Evolutionary conservation across 35 echinoderm and acorn worm species (phyloP).

Genomic region (Apostichopus japonicus): DNA sequence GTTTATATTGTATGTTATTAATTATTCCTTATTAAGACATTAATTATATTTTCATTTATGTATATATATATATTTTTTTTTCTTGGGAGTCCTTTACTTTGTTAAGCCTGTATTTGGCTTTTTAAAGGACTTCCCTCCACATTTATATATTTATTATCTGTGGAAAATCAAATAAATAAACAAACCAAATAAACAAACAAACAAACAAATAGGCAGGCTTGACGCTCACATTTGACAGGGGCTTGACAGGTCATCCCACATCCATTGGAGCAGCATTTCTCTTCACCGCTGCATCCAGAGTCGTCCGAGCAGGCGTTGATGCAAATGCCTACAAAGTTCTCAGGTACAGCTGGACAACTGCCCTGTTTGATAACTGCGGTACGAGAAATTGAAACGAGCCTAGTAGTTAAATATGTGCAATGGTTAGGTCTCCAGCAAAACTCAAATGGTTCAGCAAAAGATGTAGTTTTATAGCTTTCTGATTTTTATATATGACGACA

Average conservation of each 20-base stretch:
- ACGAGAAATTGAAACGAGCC: neutral
- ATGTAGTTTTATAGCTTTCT: neutral
- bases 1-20: too few species aligned
- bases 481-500: neutral
- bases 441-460: neutral
- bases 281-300: slow-evolving; percentile 56
- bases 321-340: slow-evolving; percentile 51
- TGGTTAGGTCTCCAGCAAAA: neutral
- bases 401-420: neutral
- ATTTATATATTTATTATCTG: too few species aligned
- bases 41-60: too few species aligned
- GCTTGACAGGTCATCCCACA: slow-evolving; percentile 70
- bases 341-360: slow-evolving; percentile 34
- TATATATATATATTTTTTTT: too few species aligned
- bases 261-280: slow-evolving; percentile 86
- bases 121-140: too few species aligned
- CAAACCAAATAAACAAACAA: too few species aligned
- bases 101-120: too few species aligned
- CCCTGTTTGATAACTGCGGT: slow-evolving; percentile 50
- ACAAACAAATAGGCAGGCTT: too few species aligned
- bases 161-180: too few species aligned
- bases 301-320: slow-evolving; percentile 70
- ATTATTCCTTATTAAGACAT: too few species aligned
- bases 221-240: slow-evolving; percentile 10
- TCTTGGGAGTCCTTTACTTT: too few species aligned